A percentile compares a stretch with the other conserved stretches of the same genome.
These are phyloP conservation scores for Pyrrhosoma nymphula DNA, from an alignment of 2,888 invertebrate genomes.

Conservation along the genomic window DNA sequence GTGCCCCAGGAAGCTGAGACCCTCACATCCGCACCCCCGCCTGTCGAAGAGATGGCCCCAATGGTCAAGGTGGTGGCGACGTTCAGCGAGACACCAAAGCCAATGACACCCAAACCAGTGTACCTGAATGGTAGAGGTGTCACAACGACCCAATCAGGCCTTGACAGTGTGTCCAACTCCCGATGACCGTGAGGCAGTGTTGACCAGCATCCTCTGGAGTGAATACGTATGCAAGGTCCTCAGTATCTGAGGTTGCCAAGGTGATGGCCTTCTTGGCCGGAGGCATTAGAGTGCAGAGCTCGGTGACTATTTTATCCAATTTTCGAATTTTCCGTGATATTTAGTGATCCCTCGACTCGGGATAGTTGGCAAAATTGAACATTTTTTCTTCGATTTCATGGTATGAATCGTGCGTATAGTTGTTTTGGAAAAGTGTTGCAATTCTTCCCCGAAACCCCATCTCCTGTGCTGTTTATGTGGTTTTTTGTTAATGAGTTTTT, in stretches of 20 bases:
- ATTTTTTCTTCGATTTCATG: neutral
- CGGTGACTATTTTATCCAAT: neutral
- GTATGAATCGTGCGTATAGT: neutral
- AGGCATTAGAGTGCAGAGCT: neutral
- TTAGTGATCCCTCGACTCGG: neutral
- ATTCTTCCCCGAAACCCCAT: neutral
- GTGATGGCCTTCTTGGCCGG: neutral
- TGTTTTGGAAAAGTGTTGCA: neutral
- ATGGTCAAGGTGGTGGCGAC: conserved; percentile 68
- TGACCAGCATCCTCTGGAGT: neutral
- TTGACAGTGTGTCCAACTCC: neutral
- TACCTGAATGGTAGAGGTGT: conserved; percentile 1
- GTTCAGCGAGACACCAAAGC: conserved; percentile 68
- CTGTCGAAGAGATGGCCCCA: conserved; percentile 66
- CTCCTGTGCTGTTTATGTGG: neutral
- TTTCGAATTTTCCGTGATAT: neutral
- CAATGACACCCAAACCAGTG: conserved; percentile 13
- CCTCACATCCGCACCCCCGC: conserved; percentile 70
- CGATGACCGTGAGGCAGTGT: neutral
- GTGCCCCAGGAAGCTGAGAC: conserved; percentile 68
- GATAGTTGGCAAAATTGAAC: neutral
- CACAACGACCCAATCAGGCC: neutral
- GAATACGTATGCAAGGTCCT: neutral
- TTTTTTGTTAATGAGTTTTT: neutral
- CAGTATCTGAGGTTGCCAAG: neutral